Base-by-base conservation (phyloP, 2,888 invertebrate species). In the Temnothorax unifasciatus region DNA sequence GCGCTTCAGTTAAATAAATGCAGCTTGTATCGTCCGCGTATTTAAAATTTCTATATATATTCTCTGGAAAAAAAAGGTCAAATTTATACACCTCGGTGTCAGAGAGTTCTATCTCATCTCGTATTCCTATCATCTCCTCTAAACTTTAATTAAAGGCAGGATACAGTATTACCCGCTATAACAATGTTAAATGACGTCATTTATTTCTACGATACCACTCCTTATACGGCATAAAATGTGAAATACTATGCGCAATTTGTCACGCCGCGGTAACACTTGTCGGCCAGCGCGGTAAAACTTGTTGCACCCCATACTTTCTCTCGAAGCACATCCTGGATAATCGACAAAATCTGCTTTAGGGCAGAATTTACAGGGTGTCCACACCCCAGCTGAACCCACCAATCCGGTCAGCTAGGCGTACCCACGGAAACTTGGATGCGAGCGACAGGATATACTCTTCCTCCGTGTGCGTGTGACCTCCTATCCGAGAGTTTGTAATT, bases 331-430 rank as follows among this genome's bases (percentile, higher is more conserved):
- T 77, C 68, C 77, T 5, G 68, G 76, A 77, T 77, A 77, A 77
- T 77, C 68, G 77, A 77, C 77, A 44, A 68, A 77, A 77, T 77
- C 77, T 77, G 77, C 77, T 77, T 68, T 77, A 77, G 68, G 77
- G 68, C 68, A 68, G 54, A 77, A 77, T 77, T 77, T 77, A 68
- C 77, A 68, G 68, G 54, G 68, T 77, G 68, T 44, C 77, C 54
- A 54, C 68, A 34, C 77, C 68, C 29, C 29, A 52, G 41, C 18
- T 57, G 29, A 66, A 29, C 29, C 52, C 77, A 29, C 68, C 68
- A 29, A 44, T 68, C 63, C 68, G 68, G 54, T 52, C 54, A 77
- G 41, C 68, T 29, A 44, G 25, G 41, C 54, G 41, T 68, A 54
- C 29, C 41, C 34, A 66, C 59, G 54, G 68, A 68, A 77, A 77